Conservation (phyloP, 2,797 vertebrate species). For the Pseudotriccus pelzelni region DNA sequence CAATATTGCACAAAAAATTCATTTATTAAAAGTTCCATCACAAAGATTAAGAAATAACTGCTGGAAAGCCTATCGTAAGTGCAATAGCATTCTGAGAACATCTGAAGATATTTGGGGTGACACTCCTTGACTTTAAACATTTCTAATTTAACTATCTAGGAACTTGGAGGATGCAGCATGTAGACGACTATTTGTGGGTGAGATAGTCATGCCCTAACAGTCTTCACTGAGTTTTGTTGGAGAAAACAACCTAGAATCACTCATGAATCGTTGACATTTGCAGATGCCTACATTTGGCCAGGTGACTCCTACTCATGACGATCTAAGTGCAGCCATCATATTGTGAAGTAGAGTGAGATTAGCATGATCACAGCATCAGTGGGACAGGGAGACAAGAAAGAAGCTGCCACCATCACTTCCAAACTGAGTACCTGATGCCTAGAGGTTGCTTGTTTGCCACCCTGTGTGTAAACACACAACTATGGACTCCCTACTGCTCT, state of each 20-base stretch:
- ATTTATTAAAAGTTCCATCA: background rate
- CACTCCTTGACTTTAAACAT: background rate
- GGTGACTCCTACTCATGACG: background rate
- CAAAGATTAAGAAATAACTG: background rate
- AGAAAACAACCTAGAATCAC: background rate
- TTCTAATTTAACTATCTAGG: background rate
- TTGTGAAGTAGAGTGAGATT: background rate
- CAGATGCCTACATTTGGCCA: background rate
- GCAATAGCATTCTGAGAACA: background rate
- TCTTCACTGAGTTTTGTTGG: background rate
- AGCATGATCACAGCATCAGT: background rate
- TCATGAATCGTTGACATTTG: background rate
- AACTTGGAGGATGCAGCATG: background rate
- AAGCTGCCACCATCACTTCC: background rate
- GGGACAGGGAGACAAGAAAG: background rate
- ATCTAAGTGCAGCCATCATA: background rate
- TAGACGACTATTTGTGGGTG: background rate
- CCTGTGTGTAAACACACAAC: background rate
- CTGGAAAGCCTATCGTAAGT: background rate
- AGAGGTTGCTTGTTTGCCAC: background rate
- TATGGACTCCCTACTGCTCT: background rate
- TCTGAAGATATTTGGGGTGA: background rate
- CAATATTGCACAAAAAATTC: background rate
- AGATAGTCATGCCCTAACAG: background rate
- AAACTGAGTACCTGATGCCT: background rate